Percentiles rank a stretch among this genome's conserved stretches.
These are phyloP conservation scores for Hydropsyche betteni DNA, from an alignment of 2,888 invertebrate species.

Conservation along the genomic window DNA sequence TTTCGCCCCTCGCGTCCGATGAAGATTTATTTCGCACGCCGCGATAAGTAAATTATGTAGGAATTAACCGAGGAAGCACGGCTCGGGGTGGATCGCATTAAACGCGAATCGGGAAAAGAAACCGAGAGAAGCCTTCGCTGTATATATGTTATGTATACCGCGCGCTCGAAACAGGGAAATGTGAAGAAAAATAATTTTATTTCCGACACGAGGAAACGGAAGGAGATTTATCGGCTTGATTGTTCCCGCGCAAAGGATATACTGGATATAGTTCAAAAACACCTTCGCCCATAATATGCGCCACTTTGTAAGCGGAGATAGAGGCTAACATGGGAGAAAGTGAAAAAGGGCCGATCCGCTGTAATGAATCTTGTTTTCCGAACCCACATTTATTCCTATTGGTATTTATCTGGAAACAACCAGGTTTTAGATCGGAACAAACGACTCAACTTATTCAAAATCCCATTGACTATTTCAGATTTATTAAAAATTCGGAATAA, in stretches of 20 bases:
- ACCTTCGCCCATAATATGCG: conserved; percentile 24
- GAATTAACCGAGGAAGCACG: conserved; percentile 40
- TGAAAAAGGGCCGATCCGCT: not conserved
- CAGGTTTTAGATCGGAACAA: too few species aligned
- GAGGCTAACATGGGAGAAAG: not conserved
- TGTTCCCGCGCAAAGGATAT: conserved; percentile 22
- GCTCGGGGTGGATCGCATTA: conserved; percentile 34
- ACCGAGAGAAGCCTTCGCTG: not conserved
- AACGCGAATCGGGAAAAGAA: conserved; percentile 34
- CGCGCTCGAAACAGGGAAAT: not conserved
- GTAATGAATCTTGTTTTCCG: too few species aligned
- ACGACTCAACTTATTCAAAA: too few species aligned
- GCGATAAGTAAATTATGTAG: conserved; percentile 49
- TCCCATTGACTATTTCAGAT: too few species aligned
- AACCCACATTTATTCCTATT: too few species aligned
- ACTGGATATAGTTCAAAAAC: conserved; percentile 24
- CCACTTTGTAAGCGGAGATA: conserved; percentile 10
- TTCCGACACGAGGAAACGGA: conserved; percentile 22
- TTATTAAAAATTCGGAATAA: too few species aligned
- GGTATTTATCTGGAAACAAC: too few species aligned
- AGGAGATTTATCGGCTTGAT: conserved; percentile 42
- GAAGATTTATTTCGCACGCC: conserved; percentile 45
- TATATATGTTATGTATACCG: too few species aligned
- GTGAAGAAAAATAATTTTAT: conserved; percentile 34
- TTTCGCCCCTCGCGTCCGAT: conserved; percentile 32